These are phyloP conservation scores for Gouania willdenowi DNA, from an alignment of 2,797 vertebrate genomes.

Conservation along the genomic window DNA sequence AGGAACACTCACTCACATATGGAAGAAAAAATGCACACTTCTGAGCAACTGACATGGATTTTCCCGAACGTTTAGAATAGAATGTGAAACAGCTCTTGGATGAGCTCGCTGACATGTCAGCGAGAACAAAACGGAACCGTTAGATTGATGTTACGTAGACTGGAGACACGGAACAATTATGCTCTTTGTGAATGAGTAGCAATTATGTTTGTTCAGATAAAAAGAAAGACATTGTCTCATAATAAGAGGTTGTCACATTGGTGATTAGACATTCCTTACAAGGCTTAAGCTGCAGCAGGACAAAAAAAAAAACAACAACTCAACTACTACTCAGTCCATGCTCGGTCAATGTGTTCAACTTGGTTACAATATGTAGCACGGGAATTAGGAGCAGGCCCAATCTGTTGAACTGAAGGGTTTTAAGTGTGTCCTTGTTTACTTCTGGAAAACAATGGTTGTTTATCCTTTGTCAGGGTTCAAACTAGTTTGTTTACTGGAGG, in stretches of 20 bases:
- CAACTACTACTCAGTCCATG: too few relatives aligned
- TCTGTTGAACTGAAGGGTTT: not conserved
- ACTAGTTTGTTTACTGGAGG: not conserved
- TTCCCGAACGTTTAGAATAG: too few relatives aligned
- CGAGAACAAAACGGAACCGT: too few relatives aligned
- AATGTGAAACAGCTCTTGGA: too few relatives aligned
- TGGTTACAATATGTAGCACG: conserved; percentile 1
- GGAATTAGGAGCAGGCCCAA: not conserved
- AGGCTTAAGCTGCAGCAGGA: conserved; percentile 31
- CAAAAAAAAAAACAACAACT: too few relatives aligned
- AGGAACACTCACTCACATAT: too few relatives aligned
- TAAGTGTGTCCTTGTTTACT: not conserved
- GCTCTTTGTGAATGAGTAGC: conserved; percentile 10
- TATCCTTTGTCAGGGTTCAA: not conserved
- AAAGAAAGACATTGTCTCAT: conserved; percentile 65
- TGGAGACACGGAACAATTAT: conserved; percentile 43
- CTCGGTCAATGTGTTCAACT: too few relatives aligned
- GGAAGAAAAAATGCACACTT: too few relatives aligned
- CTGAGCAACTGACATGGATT: too few relatives aligned
- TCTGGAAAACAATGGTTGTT: not conserved
- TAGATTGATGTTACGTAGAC: too few relatives aligned
- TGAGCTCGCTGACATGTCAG: too few relatives aligned
- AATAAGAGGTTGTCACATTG: conserved; percentile 65
- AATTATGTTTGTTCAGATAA: conserved; percentile 54
- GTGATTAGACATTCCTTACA: conserved; percentile 58